phyloP scores from a whole-genome alignment of 2,113 vertebrate species.

The Choloepus hoffmanni region DNA sequence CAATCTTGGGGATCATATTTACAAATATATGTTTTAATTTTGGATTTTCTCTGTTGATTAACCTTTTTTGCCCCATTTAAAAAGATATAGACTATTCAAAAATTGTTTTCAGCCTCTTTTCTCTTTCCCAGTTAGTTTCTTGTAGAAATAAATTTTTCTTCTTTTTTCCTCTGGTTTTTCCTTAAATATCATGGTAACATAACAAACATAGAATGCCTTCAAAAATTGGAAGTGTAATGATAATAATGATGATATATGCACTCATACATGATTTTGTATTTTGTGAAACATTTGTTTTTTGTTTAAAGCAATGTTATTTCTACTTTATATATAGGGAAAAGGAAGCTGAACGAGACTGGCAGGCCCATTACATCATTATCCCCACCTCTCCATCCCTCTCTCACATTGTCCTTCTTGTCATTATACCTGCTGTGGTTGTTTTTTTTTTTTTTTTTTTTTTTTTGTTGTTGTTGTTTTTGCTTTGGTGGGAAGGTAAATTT shows the following conservation, averaged over 20 bases:
- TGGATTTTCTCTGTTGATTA: neutral
- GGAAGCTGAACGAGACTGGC: neutral
- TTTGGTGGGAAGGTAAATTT: no score
- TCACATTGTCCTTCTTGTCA: neutral
- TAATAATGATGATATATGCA: neutral
- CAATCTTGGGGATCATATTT: neutral
- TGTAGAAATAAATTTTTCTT: neutral
- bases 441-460: no score
- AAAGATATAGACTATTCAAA: neutral
- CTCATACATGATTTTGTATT: conserved; percentile 9
- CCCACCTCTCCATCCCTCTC: neutral
- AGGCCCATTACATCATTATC: neutral
- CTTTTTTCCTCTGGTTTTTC: neutral
- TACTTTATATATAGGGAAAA: neutral
- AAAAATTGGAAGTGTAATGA: conserved; percentile 7
- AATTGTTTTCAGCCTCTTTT: neutral
- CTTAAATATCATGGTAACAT: neutral
- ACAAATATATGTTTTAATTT: conserved; percentile 28
- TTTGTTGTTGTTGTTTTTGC: no score
- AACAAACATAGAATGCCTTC: neutral
- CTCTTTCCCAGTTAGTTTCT: neutral
- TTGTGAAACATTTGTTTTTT: neutral
- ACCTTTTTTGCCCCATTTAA: neutral
- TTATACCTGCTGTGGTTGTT: neutral
- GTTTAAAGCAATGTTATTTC: neutral